Evolutionary conservation across 92 coral and sea anemone genomes (phyloP).

Genomic region (Scolanthus callimorphus): DNA sequence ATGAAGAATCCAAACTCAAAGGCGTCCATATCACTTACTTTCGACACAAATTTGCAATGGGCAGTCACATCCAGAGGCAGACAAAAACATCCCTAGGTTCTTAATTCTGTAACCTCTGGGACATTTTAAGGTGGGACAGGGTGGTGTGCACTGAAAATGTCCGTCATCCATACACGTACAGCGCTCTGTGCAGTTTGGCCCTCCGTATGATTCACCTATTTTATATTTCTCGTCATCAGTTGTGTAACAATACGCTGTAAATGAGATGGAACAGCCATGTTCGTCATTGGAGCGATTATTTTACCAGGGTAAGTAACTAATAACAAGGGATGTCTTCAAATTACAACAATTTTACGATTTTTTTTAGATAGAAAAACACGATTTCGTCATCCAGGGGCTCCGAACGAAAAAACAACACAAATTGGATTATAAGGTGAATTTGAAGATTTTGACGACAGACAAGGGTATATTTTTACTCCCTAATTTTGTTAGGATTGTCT

Average conservation of each 20-base stretch:
- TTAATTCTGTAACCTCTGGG: constrained; percentile 47
- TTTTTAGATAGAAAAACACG: no score
- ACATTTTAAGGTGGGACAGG: constrained; percentile 52
- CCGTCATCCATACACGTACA: constrained; percentile 71
- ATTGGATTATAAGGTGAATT: no score
- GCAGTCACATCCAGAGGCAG: constrained; percentile 45
- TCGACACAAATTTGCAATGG: constrained; percentile 43
- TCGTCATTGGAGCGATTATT: no score
- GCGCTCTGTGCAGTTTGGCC: constrained; percentile 44
- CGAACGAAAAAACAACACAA: no score
- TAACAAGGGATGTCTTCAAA: no score
- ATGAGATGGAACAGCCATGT: neutral
- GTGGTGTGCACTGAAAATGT: constrained; percentile 42
- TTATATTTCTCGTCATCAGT: constrained; percentile 33
- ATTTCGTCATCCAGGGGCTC: no score
- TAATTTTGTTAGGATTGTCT: no score
- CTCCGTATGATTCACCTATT: constrained; percentile 52
- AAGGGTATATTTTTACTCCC: no score
- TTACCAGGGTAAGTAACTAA: no score
- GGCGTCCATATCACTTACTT: constrained; percentile 18
- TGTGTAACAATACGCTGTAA: constrained; percentile 43
- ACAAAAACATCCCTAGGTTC: neutral
- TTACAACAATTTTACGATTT: no score
- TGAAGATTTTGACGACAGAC: no score
- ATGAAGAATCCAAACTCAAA: no score